Conservation (phyloP, 2,888 invertebrate species). For the Hesperia comma region DNA sequence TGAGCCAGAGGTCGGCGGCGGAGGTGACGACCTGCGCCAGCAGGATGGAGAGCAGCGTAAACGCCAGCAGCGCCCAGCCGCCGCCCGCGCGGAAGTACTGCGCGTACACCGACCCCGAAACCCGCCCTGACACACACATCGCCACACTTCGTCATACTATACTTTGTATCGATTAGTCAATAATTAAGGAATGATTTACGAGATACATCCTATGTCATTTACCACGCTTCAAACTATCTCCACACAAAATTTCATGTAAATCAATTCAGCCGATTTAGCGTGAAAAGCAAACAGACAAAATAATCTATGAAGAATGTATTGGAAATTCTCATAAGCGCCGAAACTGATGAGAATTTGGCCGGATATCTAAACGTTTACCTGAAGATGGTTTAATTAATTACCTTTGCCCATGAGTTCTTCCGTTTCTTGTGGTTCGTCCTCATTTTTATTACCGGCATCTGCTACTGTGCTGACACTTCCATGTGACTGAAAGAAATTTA, state of each 20-base stretch:
- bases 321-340: too few relatives aligned
- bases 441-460: constrained; percentile 52
- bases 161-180: too few relatives aligned
- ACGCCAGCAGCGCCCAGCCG: constrained; percentile 78
- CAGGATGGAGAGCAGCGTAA: constrained; percentile 83
- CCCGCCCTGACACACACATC: constrained; percentile 63
- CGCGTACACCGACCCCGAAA: constrained; percentile 85
- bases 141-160: too few relatives aligned
- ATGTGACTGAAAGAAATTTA: constrained; percentile 60
- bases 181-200: too few relatives aligned
- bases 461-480: constrained; percentile 62
- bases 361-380: too few relatives aligned
- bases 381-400: constrained; percentile 35
- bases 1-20: constrained; percentile 90
- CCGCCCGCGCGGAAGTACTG: constrained; percentile 89
- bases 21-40: constrained; percentile 88
- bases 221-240: too few relatives aligned
- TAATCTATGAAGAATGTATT: too few relatives aligned
- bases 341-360: too few relatives aligned
- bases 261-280: too few relatives aligned
- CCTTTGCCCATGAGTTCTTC: constrained; percentile 88
- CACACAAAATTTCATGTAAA: too few relatives aligned
- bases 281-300: too few relatives aligned
- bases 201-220: too few relatives aligned
- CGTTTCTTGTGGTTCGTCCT: constrained; percentile 83